Evolutionary conservation across 2,113 vertebrate genomes (phyloP), one percentile per base, ranked within the genome.

Genomic region (Microtus richardsoni): DNA sequence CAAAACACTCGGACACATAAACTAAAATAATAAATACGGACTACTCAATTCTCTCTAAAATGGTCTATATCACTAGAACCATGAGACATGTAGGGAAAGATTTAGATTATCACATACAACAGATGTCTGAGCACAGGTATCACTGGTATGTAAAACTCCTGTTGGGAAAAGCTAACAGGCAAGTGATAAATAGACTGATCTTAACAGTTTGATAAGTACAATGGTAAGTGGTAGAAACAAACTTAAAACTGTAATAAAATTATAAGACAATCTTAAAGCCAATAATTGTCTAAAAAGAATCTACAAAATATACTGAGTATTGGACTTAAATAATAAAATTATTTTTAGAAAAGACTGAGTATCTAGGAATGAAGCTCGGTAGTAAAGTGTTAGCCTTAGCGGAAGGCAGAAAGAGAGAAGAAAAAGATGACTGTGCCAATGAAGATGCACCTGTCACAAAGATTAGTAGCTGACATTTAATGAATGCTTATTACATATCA

Each of bases 1-100:
- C n/a, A 41, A 60, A 82, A 82, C 36, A 60, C 22, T 16, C 12
- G 39, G 16, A 82, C 6, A 82, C 13, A 82, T 39, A 82, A 60
- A 82, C 22, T 58, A 39, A 39, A 54, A 75, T 75, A 24, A 79
- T 58, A 80, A 54, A 36, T 3, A 58, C 22, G 39, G 52, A 82
- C 22, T 84, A 70, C 74, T 83, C 26, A 83, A 89, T 96, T 95
- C 58, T 88, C 54, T 74, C 75, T 71, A 96, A 89, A 83, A 95
- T 79, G 71, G 44, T 60, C 90, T n/a, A 92, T 33, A n/a, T 64
- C 89, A 86, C 54, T 87, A 91, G 36, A 33, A 77, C n/a, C 62
- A 82, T 64, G 70, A 41, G 88, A 84, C 62, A 93, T 70, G 68
- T 24, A 54, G 7, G 5, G 26, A 26, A 78, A 73, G 93, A 74